phyloP scores from a whole-genome alignment of 2,113 vertebrate species.

The Brienomyrus brachyistius region DNA sequence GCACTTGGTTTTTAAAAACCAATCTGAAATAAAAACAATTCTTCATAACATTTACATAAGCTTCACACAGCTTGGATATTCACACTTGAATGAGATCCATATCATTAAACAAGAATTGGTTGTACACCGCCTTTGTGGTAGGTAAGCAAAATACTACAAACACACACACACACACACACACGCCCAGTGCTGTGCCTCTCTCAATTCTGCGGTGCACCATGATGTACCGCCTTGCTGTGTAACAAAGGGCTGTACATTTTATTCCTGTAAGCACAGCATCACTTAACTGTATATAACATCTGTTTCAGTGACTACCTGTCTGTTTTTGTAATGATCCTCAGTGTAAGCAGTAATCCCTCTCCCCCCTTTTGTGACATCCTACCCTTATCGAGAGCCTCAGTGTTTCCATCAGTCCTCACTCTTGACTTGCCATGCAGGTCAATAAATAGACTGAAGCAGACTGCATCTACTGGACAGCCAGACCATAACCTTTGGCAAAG shows the following conservation, averaged over 20 bases:
- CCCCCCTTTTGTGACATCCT: background rate
- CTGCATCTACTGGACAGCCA: background rate
- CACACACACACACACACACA: too few species aligned
- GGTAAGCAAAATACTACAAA: too few species aligned
- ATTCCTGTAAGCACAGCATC: background rate
- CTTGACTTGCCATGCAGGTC: background rate
- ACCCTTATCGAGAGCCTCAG: background rate
- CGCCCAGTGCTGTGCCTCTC: background rate
- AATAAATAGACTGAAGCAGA: background rate
- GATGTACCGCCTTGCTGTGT: too few species aligned
- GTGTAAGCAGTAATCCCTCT: background rate
- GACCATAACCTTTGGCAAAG: background rate
- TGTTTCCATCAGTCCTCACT: background rate
- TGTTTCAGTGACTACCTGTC: background rate
- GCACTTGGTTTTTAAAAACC: background rate
- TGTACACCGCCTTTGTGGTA: background rate
- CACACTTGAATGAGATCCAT: background rate
- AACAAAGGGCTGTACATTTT: background rate
- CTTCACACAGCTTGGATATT: background rate
- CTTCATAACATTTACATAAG: background rate
- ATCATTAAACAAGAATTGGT: background rate
- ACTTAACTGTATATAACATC: background rate
- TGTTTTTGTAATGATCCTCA: background rate
- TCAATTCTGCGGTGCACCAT: background rate
- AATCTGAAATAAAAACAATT: background rate